Evolutionary conservation across 2,113 vertebrate genomes (phyloP).

Genomic region (Podiceps cristatus): DNA sequence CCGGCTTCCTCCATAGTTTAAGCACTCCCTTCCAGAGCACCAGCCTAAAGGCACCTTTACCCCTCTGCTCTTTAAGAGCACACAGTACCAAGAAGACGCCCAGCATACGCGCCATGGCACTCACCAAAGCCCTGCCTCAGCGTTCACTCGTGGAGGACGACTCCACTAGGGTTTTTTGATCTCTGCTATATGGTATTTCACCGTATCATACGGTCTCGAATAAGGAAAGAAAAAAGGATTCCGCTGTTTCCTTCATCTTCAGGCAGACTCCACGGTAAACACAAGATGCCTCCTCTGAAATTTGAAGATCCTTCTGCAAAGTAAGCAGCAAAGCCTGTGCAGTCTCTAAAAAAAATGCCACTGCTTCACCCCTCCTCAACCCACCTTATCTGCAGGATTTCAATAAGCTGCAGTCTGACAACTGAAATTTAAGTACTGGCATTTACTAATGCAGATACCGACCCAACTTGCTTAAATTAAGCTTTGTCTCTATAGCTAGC

Average conservation of each 20-base stretch:
- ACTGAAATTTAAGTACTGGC: neutral
- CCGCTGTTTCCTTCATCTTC: neutral
- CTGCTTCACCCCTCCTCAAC: neutral
- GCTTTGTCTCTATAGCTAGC: neutral
- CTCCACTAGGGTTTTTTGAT: neutral
- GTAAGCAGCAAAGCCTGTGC: neutral
- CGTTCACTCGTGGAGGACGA: neutral
- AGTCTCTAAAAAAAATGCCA: neutral
- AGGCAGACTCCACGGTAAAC: neutral
- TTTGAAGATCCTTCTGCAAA: neutral
- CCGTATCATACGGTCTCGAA: accelerated
- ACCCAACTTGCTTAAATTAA: neutral
- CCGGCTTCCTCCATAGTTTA: neutral
- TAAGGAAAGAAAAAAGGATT: neutral
- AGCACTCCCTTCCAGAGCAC: neutral
- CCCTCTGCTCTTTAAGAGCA: neutral
- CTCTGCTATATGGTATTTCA: neutral
- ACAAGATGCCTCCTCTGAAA: neutral
- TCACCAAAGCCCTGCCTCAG: neutral
- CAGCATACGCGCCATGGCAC: accelerated
- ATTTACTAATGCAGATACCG: neutral
- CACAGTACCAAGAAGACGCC: too few relatives aligned
- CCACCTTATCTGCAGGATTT: neutral
- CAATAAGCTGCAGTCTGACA: neutral
- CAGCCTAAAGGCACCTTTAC: accelerated